phyloP scores from a whole-genome alignment of 2,797 vertebrate genomes.

The Momotus momota region DNA sequence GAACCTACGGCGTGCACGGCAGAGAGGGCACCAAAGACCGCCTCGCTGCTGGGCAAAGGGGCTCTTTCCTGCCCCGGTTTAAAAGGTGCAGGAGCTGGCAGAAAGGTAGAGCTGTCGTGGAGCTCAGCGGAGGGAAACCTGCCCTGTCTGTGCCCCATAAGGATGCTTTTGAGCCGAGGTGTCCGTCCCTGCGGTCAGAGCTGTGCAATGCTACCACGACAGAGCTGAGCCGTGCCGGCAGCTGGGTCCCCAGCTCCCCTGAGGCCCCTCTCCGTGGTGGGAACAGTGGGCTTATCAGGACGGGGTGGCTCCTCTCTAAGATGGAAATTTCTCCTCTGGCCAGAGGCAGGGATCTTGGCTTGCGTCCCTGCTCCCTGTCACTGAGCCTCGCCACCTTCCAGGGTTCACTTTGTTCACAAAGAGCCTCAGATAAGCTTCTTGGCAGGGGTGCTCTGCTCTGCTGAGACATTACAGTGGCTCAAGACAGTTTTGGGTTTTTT shows the following conservation, averaged over 20 bases:
- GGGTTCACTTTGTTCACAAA: constrained; percentile 66
- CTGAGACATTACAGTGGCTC: neutral
- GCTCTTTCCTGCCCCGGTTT: neutral
- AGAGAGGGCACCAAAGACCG: rapidly evolving
- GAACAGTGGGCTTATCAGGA: neutral
- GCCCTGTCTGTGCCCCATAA: neutral
- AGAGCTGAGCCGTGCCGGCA: neutral
- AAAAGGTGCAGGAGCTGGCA: neutral
- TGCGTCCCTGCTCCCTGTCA: constrained; percentile 29
- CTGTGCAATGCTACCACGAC: rapidly evolving
- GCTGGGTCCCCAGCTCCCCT: rapidly evolving
- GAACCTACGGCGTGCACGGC: rapidly evolving
- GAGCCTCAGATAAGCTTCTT: constrained; percentile 74
- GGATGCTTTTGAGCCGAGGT: neutral
- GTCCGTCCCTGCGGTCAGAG: rapidly evolving
- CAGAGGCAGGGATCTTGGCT: constrained; percentile 68
- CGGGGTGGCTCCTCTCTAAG: constrained; percentile 42
- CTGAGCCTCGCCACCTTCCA: constrained; percentile 54
- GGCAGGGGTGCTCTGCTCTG: constrained; percentile 39
- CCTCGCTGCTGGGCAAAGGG: rapidly evolving
- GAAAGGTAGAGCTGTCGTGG: rapidly evolving
- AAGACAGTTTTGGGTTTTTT: neutral
- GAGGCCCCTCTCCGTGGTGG: rapidly evolving
- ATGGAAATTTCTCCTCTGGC: constrained; percentile 78
- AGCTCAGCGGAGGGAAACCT: neutral